Evolutionary conservation across 2,888 invertebrate genomes (phyloP), one percentile per base, ranked within the genome.

Genomic region (Morinoia aosen): DNA sequence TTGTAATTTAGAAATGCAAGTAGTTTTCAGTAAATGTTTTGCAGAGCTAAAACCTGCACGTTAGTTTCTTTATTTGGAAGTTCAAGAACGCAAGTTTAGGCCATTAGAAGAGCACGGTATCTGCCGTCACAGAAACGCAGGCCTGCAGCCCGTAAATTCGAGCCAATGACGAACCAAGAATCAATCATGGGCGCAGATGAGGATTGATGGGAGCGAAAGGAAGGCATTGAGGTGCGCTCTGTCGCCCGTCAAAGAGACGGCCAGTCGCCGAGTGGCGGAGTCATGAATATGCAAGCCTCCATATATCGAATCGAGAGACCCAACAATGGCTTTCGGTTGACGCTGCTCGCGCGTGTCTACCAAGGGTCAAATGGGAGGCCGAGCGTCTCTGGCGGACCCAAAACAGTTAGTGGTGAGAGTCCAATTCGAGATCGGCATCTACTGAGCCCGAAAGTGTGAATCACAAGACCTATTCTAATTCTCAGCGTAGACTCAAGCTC

Each of bases 181-280:
- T 93, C 93, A 93, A 93, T 93, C 93, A 93, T 93, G 56, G 93
- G 48, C 25, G 57, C 57, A 93, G 93, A 93, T 93, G 93, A 93
- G 93, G 58, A 93, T 93, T 93, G 93, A 93, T 93, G 93, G 57
- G 57, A 33, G 14, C 57, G 57, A 56, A 93, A 93, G 93, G 93
- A 93, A 93, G 56, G 57, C 93, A 93, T 93, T 93, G 93, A 93
- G 93, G 56, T 93, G 93, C 56, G 93, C 93, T 33, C 57, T 93
- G 93, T 93, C 93, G 93, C 93, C 93, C 93, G 93, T 93, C 93
- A 93, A 93, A 93, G 93, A 57, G 93, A 93, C 56, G 90, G n/a
- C 90, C 76, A 33, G 25, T 76, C 76, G 76, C 76, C 40, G 93
- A 93, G 56, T 57, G 93, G 93, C 93, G 93, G 58, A 33, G 93